Base-by-base conservation (phyloP, 2,888 invertebrate genomes). In the Leucophora obtusa region DNA sequence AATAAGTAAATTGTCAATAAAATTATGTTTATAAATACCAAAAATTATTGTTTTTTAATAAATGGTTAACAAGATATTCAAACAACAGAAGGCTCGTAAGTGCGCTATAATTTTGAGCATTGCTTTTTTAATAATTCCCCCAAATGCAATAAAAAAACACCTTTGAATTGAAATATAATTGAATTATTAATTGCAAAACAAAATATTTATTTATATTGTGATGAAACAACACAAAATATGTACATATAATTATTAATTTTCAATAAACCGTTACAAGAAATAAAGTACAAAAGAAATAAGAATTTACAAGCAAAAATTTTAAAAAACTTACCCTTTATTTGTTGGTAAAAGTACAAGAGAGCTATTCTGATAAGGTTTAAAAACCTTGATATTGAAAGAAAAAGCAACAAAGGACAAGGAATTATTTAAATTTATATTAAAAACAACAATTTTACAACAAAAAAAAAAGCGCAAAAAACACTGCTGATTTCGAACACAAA, bases 261-360 rank as follows among this genome's bases (percentile, higher is more conserved):
- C 43, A 71, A 66, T 71, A 66, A 66, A 77, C 77, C 71, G 71
- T 77, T 77, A 77, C 54, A 77, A 60, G 54, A 47, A 54, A 72
- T 24, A 54, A 18, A 56, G 8, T 10, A 17, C 50, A 35, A 50
- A 54, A 28, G 17, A 65, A 62, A 60, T 18, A 72, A 24, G 51
- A 38, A 51, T 28, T 24, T 66, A 2, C 24, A 56, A 10, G 14
- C 60, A 50, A 53, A 63, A 59, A 35, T 28, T n/a, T n/a, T 28
- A 28, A 28, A 28, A 28, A 28, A 77, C 66, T 77, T 38, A 77
- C 77, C 71, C 66, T 66, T 53, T 66, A 35, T 33, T 60, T 9
- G 35, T 35, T 24, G 60, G 51, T 70, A 43, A 10, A 69, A 18
- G 4, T 21, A 53, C 43, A 33, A 15, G 21, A 53, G 28, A 60